A percentile compares a stretch with the other conserved stretches of the same genome.
phyloP scores from a whole-genome alignment of 2,888 invertebrate species.

The Drosophila sordidula region DNA sequence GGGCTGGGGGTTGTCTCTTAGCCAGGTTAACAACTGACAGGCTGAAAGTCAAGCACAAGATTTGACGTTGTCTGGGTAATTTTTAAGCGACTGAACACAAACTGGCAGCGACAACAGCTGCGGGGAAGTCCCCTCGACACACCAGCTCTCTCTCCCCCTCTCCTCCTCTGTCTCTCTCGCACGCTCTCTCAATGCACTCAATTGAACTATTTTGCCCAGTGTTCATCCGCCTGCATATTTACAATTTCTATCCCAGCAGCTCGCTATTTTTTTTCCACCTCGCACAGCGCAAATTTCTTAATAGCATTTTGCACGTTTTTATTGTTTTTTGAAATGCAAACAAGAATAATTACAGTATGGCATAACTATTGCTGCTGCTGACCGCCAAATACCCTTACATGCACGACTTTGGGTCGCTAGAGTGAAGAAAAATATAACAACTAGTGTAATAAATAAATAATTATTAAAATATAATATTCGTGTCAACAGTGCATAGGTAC shows the following conservation, averaged over 20 bases:
- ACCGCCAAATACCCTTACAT: conserved; percentile 29
- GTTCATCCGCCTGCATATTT: conserved; percentile 26
- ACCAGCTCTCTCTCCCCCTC: background rate
- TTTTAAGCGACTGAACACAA: conserved; percentile 59
- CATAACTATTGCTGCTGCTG: background rate
- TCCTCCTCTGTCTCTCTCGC: background rate
- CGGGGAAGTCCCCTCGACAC: conserved; percentile 31
- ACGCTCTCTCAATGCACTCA: conserved; percentile 15
- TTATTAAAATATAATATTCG: too few relatives aligned
- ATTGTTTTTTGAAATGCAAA: conserved; percentile 68
- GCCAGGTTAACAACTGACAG: conserved; percentile 61
- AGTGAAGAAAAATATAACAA: too few relatives aligned
- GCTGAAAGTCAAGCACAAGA: conserved; percentile 68
- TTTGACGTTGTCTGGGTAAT: conserved; percentile 71
- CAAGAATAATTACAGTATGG: conserved; percentile 55
- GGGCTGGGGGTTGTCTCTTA: conserved; percentile 21
- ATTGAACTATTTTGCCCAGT: conserved; percentile 49
- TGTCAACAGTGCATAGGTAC: conserved; percentile 43
- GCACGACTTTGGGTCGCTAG: too few relatives aligned
- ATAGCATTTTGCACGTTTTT: conserved; percentile 63
- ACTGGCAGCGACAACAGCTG: conserved; percentile 52
- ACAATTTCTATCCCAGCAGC: conserved; percentile 23
- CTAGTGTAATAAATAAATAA: too few relatives aligned
- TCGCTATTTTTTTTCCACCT: background rate
- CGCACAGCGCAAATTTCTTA: conserved; percentile 35